phyloP scores from a whole-genome alignment of 2,797 vertebrate species.

The Brotogeris chrysoptera region DNA sequence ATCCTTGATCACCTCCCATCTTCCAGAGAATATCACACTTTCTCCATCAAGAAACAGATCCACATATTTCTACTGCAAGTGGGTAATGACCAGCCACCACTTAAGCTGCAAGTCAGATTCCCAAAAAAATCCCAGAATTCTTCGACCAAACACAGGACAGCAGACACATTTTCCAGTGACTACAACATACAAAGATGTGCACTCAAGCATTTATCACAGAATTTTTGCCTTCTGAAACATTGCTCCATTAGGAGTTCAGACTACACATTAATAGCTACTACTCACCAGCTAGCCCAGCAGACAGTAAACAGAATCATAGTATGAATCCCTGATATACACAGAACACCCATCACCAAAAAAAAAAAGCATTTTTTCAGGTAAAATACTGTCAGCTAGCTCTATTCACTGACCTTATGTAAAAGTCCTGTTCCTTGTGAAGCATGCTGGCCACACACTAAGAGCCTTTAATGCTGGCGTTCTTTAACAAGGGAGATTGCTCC shows the following conservation, averaged over 20 bases:
- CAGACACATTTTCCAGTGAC: background rate
- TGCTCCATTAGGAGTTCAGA: background rate
- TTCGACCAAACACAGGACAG: background rate
- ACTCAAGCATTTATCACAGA: background rate
- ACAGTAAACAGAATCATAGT: background rate
- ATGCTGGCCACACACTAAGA: accelerated
- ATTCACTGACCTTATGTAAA: background rate
- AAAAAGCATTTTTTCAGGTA: background rate
- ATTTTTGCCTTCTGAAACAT: background rate
- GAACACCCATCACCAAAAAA: background rate
- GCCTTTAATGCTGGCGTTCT: background rate
- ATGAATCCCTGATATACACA: background rate
- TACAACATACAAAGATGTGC: background rate
- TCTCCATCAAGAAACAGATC: background rate
- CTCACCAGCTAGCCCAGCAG: background rate
- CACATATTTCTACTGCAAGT: background rate
- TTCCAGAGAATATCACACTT: background rate
- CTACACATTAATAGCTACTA: background rate
- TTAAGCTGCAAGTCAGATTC: background rate
- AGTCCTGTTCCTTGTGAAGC: background rate
- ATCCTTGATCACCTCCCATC: background rate
- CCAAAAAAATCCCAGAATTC: accelerated
- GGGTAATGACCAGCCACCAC: background rate
- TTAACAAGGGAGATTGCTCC: background rate
- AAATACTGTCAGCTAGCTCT: background rate